Evolutionary conservation across 2,113 vertebrate species (phyloP).

Genomic region (Centropus unirufus): DNA sequence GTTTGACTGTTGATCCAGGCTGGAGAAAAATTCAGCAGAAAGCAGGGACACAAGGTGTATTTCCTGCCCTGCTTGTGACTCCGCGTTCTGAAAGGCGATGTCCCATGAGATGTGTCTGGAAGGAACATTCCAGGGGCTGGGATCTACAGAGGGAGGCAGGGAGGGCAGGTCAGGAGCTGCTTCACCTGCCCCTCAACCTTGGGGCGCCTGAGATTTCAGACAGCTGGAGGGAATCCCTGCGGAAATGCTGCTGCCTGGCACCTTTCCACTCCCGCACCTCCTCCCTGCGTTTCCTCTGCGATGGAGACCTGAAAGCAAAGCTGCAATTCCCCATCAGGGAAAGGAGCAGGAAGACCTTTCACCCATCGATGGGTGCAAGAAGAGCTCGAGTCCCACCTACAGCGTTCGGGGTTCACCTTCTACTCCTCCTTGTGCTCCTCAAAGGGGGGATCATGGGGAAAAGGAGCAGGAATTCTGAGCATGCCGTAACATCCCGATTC

Average conservation of each 20-base stretch:
- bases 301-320: background rate
- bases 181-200: background rate
- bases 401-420: background rate
- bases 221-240: background rate
- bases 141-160: too few relatives aligned
- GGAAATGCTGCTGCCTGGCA: accelerated
- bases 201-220: accelerated
- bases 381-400: background rate
- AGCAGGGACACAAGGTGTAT: background rate
- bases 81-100: accelerated
- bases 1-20: background rate
- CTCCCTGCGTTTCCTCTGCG: background rate
- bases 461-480: accelerated
- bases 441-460: background rate
- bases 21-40: background rate
- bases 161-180: background rate
- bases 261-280: background rate
- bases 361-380: background rate
- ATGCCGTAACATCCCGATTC: accelerated
- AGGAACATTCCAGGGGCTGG: background rate
- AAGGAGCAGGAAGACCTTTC: background rate
- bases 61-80: accelerated
- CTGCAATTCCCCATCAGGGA: background rate
- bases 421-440: background rate
- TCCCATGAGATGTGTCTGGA: background rate